Percentiles rank a stretch among this genome's conserved stretches.
Conservation (phyloP, 2,797 vertebrate species). For the Myripristis jacobus region DNA sequence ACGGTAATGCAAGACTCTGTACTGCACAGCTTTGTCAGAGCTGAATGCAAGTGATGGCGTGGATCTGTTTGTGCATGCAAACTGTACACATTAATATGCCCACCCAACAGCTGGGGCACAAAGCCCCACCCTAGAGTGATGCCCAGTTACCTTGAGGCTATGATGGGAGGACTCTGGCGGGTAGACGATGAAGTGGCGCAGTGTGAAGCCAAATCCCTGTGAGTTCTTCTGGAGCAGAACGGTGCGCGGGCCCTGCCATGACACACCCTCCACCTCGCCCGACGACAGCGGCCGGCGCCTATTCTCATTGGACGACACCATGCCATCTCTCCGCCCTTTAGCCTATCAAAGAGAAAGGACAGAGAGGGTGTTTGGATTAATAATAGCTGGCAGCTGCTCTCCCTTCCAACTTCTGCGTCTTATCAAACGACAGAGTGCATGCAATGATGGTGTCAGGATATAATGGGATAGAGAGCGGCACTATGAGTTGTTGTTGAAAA, state of each 20-base stretch:
- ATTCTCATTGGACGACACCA: constrained; percentile 82
- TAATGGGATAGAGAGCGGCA: too few species aligned
- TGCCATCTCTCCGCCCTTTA: constrained; percentile 85
- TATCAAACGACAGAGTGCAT: too few species aligned
- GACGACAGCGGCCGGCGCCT: constrained; percentile 70
- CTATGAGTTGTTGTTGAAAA: too few species aligned
- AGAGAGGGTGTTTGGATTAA: constrained; percentile 13
- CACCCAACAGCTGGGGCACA: too few species aligned
- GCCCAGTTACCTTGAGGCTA: constrained; percentile 83
- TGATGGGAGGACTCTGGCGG: constrained; percentile 90
- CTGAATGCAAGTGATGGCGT: too few species aligned
- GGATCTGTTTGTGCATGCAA: too few species aligned
- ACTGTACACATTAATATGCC: too few species aligned
- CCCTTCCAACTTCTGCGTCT: neutral
- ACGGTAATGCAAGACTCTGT: too few species aligned
- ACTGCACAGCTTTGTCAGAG: too few species aligned
- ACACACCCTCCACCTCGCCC: constrained; percentile 76
- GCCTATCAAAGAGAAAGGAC: constrained; percentile 64
- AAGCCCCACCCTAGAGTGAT: neutral
- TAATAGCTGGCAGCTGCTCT: neutral
- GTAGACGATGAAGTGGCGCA: constrained; percentile 97
- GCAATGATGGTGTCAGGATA: too few species aligned
- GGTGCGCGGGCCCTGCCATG: constrained; percentile 85
- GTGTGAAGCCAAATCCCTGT: constrained; percentile 95
- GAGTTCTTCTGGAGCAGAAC: constrained; percentile 89